Percentiles rank a stretch among this genome's conserved stretches.
phyloP scores from a whole-genome alignment of 2,113 vertebrate species.

The Equus quagga region DNA sequence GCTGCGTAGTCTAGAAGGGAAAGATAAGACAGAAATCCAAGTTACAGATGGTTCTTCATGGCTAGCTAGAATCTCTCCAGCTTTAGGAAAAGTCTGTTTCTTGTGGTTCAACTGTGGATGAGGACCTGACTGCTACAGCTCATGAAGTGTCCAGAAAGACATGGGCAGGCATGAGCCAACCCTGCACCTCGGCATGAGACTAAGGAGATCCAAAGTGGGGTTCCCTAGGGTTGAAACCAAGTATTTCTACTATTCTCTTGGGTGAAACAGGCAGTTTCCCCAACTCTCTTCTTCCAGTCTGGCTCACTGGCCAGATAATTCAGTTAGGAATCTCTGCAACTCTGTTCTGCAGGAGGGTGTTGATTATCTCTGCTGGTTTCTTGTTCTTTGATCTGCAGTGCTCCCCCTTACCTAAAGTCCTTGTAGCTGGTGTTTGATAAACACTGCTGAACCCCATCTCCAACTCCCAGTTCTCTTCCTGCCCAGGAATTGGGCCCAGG shows the following conservation, averaged over 20 bases:
- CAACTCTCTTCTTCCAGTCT: not conserved
- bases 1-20: not conserved
- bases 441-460: not conserved
- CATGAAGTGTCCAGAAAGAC: not conserved
- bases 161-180: not conserved
- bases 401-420: not conserved
- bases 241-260: not conserved
- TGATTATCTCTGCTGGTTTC: not conserved
- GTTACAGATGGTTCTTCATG: not conserved
- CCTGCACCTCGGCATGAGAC: not conserved
- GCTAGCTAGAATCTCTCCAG: not conserved
- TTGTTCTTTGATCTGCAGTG: not conserved
- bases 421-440: not conserved
- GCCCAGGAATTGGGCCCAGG: not conserved
- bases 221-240: not conserved
- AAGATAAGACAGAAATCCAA: slow-evolving; percentile 3
- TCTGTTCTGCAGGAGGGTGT: not conserved
- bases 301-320: not conserved
- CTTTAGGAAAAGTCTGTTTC: slow-evolving; percentile 14
- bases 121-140: not conserved
- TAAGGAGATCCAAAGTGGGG: not conserved
- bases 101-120: not conserved
- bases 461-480: not conserved
- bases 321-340: not conserved
- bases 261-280: not conserved